Evolutionary conservation across 2,888 invertebrate genomes (phyloP), one percentile per base, ranked within the genome.

Genomic region (Zhuqinia jingwanae): DNA sequence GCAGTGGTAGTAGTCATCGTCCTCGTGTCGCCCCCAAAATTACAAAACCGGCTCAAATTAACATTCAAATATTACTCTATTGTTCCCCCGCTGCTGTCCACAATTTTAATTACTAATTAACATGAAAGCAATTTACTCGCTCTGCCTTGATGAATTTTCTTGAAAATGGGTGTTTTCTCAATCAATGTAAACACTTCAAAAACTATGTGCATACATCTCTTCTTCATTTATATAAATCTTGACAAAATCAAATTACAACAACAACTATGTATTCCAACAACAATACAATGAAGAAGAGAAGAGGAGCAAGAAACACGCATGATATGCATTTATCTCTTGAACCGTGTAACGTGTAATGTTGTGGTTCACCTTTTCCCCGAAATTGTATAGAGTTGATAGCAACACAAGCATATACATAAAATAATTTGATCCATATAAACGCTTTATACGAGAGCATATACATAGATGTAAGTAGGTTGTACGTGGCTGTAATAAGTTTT

Each of bases 91-190:
- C 78, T 84, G 78, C 78, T 84, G 84, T 84, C 84, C 84, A 84
- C 84, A 84, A 78, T 84, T 84, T 84, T 84, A 84, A 84, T 84
- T 84, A 84, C 78, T 84, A 84, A 84, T 84, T 84, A 84, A 84
- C 84, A 84, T 84, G 84, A 84, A 84, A 84, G 84, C 84, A 84
- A 84, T 84, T 84, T 84, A 84, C 70, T 84, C 58, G 63, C 82
- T 84, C 47, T 70, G 78, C 76, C 76, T 78, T 84, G 84, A 84
- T 84, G 84, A 84, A 84, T 84, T 84, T 84, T 68, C 77, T 65
- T 83, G 68, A 84, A 84, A 84, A 84, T 84, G 84, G 84, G 84
- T 84, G 84, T 84, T 84, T 84, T 84, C 84, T 84, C 84, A 84
- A 84, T 84, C 84, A 84, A 78, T 84, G 84, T 78, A 84, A 84